Evolutionary conservation across 2,888 invertebrate genomes (phyloP), one percentile per base, ranked within the genome.

Genomic region (Drosophila mettleri): DNA sequence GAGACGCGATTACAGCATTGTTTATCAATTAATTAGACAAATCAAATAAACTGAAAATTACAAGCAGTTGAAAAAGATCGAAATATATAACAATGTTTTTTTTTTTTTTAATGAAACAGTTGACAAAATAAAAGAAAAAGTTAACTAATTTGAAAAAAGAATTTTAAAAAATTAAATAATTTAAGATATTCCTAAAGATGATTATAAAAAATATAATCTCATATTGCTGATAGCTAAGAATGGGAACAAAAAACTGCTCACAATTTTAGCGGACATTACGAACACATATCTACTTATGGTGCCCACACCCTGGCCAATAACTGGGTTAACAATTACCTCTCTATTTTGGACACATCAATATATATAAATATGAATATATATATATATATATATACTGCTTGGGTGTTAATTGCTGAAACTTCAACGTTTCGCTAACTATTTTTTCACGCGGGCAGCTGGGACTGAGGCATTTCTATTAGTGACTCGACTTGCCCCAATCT

Each of bases 401-500:
- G 62, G 67, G 74, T 69, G 78, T 73, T 75, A 69, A 78, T 78
- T 74, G 69, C 41, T 58, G 27, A 78, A 78, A 64, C 69, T 78
- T 75, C 74, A 60, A 60, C 22, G 58, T 60, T 59, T 58, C 9
- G 33, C 55, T 18, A 38, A 58, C 38, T 27, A 33, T 61, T 61
- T 36, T 20, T 45, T 16, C 16, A 29, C 45, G 24, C 59, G 31
- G 76, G 60, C 76, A 75, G 76, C 59, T 65, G 51, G 43, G 46
- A 12, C 24, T 43, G 58, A 52, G 39, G 66, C 49, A 73, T 63
- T 77, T 74, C 73, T 72, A 74, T 74, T 74, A 77, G 59, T 73
- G 10, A 7, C 43, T 66, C 24, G 41, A 34, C 22, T 43, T 18
- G 16, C 18, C 34, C 33, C 66, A 43, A 76, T 67, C 72, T 38